These are phyloP conservation scores for Romanogobio albipinnatus DNA, from an alignment of 2,113 vertebrate species.

Conservation along the genomic window DNA sequence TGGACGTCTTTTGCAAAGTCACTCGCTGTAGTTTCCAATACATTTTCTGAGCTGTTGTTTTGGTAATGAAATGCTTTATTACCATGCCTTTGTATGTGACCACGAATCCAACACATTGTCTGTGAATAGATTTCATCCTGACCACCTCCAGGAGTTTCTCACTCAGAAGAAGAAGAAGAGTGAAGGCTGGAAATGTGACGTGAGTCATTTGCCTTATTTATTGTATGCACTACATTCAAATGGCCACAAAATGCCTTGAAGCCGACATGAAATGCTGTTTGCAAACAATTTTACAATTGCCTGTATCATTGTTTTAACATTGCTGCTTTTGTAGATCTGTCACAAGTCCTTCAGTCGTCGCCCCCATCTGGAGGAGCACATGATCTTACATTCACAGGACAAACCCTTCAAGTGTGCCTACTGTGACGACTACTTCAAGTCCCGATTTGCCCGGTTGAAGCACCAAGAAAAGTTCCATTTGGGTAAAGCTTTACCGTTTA, in stretches of 20 bases:
- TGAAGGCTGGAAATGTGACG: slow-evolving; percentile 97
- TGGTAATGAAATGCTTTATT: neutral
- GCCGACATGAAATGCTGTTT: neutral
- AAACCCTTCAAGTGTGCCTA: slow-evolving; percentile 96
- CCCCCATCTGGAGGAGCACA: slow-evolving; percentile 96
- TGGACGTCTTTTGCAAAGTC: no score
- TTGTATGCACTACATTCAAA: neutral
- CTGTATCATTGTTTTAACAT: neutral
- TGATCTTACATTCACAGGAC: slow-evolving; percentile 96
- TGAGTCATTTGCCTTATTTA: slow-evolving; percentile 68
- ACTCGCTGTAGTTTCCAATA: neutral
- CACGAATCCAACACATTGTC: neutral
- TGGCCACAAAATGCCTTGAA: neutral
- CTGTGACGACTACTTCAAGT: slow-evolving; percentile 96
- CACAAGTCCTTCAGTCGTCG: slow-evolving; percentile 94
- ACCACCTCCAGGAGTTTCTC: slow-evolving; percentile 92
- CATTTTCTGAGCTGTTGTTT: neutral
- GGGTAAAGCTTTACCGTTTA: slow-evolving; percentile 67
- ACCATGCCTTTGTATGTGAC: neutral
- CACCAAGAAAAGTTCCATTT: slow-evolving; percentile 98
- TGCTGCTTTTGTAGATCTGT: slow-evolving; percentile 80
- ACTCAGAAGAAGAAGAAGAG: slow-evolving; percentile 90
- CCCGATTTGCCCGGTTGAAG: slow-evolving; percentile 93
- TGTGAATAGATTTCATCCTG: slow-evolving; percentile 90
- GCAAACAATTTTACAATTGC: neutral